Conservation (phyloP, 2,113 vertebrate genomes). For the Paradoxurus hermaphroditus region DNA sequence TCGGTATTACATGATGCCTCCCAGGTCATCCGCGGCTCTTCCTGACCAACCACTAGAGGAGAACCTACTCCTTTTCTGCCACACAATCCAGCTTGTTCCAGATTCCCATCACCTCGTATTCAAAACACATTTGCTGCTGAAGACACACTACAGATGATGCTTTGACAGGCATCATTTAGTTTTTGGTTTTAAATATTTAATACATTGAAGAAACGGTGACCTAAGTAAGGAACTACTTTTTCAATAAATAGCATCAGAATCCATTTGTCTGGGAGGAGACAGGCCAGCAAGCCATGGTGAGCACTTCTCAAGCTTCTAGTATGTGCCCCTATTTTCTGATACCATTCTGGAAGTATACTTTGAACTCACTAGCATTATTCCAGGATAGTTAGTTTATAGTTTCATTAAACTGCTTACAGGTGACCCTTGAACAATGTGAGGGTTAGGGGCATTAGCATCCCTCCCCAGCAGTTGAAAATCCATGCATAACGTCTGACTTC, state of each 20-base stretch:
- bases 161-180: neutral
- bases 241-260: neutral
- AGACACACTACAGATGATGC: neutral
- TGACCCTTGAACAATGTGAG: neutral
- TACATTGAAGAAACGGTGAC: neutral
- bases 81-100: rapidly evolving
- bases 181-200: neutral
- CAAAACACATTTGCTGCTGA: neutral
- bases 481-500: neutral
- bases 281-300: neutral
- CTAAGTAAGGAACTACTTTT: neutral
- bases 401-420: neutral
- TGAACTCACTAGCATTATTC: neutral
- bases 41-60: neutral
- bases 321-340: neutral
- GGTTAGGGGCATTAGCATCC: neutral
- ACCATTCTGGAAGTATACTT: neutral
- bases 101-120: neutral
- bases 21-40: neutral
- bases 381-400: neutral
- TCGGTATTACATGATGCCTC: rapidly evolving
- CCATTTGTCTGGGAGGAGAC: neutral
- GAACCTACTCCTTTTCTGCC: neutral
- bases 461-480: neutral
- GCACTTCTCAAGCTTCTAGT: neutral